These are phyloP conservation scores for Teleogryllus oceanicus DNA, from an alignment of 2,888 invertebrate species.

Conservation along the genomic window DNA sequence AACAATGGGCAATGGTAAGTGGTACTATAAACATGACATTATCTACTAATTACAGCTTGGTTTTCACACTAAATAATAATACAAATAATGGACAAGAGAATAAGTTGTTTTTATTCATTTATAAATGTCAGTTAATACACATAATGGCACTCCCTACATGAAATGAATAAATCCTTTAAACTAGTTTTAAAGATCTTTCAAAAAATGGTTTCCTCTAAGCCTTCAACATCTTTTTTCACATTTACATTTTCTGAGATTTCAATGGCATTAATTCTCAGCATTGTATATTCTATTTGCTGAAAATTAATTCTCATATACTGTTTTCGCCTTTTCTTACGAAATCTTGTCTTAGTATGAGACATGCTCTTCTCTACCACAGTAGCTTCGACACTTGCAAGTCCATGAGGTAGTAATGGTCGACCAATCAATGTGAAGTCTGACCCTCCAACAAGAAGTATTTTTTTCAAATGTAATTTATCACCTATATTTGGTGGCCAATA, in stretches of 20 bases:
- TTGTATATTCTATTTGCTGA: slow-evolving; percentile 66
- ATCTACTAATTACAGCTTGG: too few relatives aligned
- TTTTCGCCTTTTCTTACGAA: slow-evolving; percentile 72
- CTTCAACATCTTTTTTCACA: slow-evolving; percentile 50
- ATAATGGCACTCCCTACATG: too few relatives aligned
- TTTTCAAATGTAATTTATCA: slow-evolving; percentile 75
- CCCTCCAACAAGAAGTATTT: slow-evolving; percentile 73
- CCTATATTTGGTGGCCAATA: slow-evolving; percentile 79
- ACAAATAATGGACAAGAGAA: too few relatives aligned
- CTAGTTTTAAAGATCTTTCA: slow-evolving; percentile 33
- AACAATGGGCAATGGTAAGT: too few relatives aligned
- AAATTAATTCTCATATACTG: slow-evolving; percentile 73
- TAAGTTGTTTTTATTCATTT: too few relatives aligned
- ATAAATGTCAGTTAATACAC: too few relatives aligned
- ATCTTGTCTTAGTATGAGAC: slow-evolving; percentile 73
- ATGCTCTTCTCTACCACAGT: slow-evolving; percentile 81
- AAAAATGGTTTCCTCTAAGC: slow-evolving; percentile 44
- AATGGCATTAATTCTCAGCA: slow-evolving; percentile 72
- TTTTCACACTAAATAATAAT: too few relatives aligned
- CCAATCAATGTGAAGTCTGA: slow-evolving; percentile 80
- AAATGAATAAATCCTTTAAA: too few relatives aligned
- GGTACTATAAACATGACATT: too few relatives aligned
- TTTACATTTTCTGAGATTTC: slow-evolving; percentile 57
- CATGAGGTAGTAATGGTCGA: slow-evolving; percentile 69
- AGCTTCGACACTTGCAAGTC: slow-evolving; percentile 70